These are phyloP conservation scores for Drosophila sp. DNA, from an alignment of 1,140 invertebrate species.

Conservation along the genomic window DNA sequence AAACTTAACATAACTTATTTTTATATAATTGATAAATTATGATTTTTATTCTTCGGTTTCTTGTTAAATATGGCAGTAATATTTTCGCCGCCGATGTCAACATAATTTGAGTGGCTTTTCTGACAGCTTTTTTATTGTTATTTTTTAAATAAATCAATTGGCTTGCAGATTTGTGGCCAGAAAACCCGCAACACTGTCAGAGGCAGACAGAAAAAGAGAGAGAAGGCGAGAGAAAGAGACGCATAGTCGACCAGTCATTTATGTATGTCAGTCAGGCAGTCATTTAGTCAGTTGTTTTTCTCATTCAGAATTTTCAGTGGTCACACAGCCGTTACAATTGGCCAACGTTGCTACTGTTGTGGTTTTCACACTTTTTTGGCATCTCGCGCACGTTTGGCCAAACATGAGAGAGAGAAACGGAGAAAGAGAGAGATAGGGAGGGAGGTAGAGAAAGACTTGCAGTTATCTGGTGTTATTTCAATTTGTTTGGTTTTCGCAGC, in stretches of 20 bases:
- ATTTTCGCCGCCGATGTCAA: conserved; percentile 8
- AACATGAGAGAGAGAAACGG: conserved; percentile 14
- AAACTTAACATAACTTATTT: too few species aligned
- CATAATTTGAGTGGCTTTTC: conserved; percentile 30
- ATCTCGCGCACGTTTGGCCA: conserved; percentile 37
- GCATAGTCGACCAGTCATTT: conserved; percentile 23
- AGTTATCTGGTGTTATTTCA: conserved; percentile 76
- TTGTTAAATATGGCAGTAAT: conserved; percentile 17
- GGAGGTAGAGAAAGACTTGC: conserved; percentile 6
- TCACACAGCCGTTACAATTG: conserved; percentile 35
- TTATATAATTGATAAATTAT: not conserved
- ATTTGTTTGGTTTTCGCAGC: conserved; percentile 66
- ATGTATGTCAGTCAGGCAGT: conserved; percentile 58
- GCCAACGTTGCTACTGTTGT: conserved; percentile 39
- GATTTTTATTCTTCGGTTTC: conserved; percentile 1
- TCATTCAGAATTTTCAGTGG: conserved; percentile 21
- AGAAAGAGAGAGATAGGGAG: conserved; percentile 9
- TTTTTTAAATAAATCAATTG: conserved; percentile 51
- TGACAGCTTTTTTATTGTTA: conserved; percentile 39
- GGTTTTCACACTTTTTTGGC: conserved; percentile 77
- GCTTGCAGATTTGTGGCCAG: conserved; percentile 21
- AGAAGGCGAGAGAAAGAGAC: not conserved
- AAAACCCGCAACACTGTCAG: conserved; percentile 38
- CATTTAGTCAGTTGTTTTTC: conserved; percentile 48
- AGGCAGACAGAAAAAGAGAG: not conserved